Conservation (phyloP, 2,888 invertebrate species). For the Steromphala cineraria region DNA sequence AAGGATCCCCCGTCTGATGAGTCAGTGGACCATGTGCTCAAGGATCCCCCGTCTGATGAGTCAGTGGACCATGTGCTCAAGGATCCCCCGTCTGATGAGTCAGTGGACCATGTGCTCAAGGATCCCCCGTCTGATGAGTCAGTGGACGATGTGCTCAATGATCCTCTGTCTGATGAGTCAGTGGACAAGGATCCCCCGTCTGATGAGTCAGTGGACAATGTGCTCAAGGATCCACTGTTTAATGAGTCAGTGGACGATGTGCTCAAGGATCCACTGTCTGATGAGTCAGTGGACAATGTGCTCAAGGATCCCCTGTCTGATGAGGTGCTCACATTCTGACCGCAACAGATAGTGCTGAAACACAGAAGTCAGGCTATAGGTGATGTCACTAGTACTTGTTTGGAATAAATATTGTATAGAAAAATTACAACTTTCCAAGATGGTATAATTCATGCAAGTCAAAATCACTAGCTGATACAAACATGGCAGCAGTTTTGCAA, state of each 20-base stretch:
- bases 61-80: constrained; percentile 72
- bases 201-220: constrained; percentile 81
- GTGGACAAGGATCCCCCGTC: constrained; percentile 84
- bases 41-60: constrained; percentile 90
- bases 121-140: constrained; percentile 92
- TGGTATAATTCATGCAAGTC: too few relatives aligned
- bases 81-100: constrained; percentile 91
- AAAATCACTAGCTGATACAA: too few relatives aligned
- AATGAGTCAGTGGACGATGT: constrained; percentile 80
- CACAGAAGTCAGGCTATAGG: constrained; percentile 7
- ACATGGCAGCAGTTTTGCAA: too few relatives aligned
- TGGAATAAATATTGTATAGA: too few relatives aligned
- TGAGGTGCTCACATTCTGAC: constrained; percentile 91
- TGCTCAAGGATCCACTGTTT: constrained; percentile 85
- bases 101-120: constrained; percentile 72
- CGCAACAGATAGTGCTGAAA: constrained; percentile 87
- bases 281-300: constrained; percentile 63
- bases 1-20: constrained; percentile 89
- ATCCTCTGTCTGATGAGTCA: constrained; percentile 93
- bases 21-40: constrained; percentile 74
- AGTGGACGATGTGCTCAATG: constrained; percentile 71
- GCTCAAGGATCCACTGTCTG: constrained; percentile 85
- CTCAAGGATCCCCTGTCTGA: constrained; percentile 86
- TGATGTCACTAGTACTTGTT: too few relatives aligned
- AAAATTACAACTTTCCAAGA: background rate